Percentiles rank a stretch among this genome's conserved stretches.
Evolutionary conservation across 1,140 invertebrate species (phyloP).

Genomic region (Musca vetustissima): DNA sequence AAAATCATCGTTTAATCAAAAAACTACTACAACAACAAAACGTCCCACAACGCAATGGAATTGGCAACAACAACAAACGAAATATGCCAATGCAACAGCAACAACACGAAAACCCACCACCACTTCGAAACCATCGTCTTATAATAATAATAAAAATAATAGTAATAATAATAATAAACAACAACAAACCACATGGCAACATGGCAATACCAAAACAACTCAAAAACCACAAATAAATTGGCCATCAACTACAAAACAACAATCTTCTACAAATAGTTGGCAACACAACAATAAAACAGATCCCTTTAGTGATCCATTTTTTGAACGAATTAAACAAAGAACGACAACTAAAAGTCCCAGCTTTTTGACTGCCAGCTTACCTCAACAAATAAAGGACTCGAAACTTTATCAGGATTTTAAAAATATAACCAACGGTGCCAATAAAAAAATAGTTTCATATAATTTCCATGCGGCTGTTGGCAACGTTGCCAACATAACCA

Average conservation of each 20-base stretch:
- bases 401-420: slow-evolving; percentile 6
- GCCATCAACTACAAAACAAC: neutral
- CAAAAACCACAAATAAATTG: neutral
- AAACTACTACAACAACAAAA: slow-evolving; percentile 3
- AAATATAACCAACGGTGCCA: neutral
- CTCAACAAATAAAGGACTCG: neutral
- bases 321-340: slow-evolving; percentile 17
- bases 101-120: slow-evolving; percentile 19
- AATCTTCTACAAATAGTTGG: neutral
- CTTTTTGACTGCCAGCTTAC: neutral
- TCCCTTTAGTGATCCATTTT: slow-evolving; percentile 30
- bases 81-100: neutral
- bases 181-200: neutral
- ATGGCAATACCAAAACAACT: slow-evolving; percentile 5
- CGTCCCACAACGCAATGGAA: neutral
- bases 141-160: too few species aligned
- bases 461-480: neutral
- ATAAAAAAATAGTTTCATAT: slow-evolving; percentile 3
- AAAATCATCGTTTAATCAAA: neutral
- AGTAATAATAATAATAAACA: neutral
- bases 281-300: slow-evolving; percentile 6
- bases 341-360: slow-evolving; percentile 5
- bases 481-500: neutral
- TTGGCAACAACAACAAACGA: neutral
- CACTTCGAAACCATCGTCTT: neutral